Conservation (phyloP, 2,888 invertebrate genomes). For the Ormyrus nitidulus region DNA sequence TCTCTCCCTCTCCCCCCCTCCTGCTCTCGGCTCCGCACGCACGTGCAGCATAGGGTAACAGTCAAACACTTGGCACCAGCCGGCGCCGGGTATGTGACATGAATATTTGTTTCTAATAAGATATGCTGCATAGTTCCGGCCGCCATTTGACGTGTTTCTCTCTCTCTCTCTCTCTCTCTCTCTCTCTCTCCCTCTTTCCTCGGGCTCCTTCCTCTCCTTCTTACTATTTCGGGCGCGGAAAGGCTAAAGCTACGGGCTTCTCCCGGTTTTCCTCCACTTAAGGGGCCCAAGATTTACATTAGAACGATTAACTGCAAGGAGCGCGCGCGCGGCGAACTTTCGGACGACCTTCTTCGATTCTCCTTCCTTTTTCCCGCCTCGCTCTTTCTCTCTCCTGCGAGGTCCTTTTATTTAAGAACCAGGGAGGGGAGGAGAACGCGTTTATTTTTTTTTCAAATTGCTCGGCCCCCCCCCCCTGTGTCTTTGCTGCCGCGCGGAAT, state of each 20-base stretch:
- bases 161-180: constrained; percentile 7
- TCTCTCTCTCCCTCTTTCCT: constrained; percentile 8
- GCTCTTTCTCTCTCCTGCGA: not conserved
- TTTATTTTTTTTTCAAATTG: constrained; percentile 48
- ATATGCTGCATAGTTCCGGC: constrained; percentile 69
- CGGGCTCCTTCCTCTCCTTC: not conserved
- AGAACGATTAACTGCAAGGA: constrained; percentile 62
- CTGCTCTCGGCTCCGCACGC: constrained; percentile 62
- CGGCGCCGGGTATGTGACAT: constrained; percentile 75
- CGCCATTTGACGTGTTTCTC: constrained; percentile 68
- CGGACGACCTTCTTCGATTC: constrained; percentile 46
- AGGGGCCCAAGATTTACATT: constrained; percentile 62
- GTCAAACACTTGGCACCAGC: constrained; percentile 76
- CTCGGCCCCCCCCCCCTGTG: constrained; percentile 5
- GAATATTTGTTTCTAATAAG: constrained; percentile 76
- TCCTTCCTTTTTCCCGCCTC: constrained; percentile 20
- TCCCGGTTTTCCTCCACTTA: not conserved
- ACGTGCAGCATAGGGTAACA: constrained; percentile 73
- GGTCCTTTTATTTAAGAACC: constrained; percentile 39
- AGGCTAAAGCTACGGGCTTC: not conserved
- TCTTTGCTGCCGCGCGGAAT: constrained; percentile 40
- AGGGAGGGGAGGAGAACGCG: constrained; percentile 9
- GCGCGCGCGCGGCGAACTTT: constrained; percentile 28
- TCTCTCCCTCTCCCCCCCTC: constrained; percentile 19
- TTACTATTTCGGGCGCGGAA: not conserved